phyloP scores from a whole-genome alignment of 1,140 invertebrate genomes.

The Adelges cooleyi region DNA sequence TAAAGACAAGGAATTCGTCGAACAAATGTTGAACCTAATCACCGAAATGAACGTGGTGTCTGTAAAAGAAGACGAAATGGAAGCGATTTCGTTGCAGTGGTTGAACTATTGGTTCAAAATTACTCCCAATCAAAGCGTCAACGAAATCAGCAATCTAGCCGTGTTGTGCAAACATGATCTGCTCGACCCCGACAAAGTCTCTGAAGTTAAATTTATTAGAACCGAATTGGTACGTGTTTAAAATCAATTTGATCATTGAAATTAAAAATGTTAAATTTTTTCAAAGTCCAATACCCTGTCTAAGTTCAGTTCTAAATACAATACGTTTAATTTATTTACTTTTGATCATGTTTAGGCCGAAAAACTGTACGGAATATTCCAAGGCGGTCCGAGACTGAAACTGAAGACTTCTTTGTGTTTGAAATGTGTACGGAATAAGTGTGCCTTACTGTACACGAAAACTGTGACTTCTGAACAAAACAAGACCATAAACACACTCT shows the following conservation, averaged over 20 bases:
- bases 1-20: slow-evolving; percentile 26
- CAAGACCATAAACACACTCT: slow-evolving; percentile 31
- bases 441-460: slow-evolving; percentile 30
- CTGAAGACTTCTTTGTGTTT: slow-evolving; percentile 30
- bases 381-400: slow-evolving; percentile 33
- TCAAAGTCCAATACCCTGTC: neutral
- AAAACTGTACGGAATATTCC: slow-evolving; percentile 32
- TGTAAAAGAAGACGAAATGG: slow-evolving; percentile 26
- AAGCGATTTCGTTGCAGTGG: slow-evolving; percentile 32
- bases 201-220: slow-evolving; percentile 32
- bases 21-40: slow-evolving; percentile 14
- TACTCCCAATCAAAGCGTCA: neutral
- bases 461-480: slow-evolving; percentile 32
- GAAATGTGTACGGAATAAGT: slow-evolving; percentile 33
- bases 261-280: neutral
- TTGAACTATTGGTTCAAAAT: slow-evolving; percentile 32
- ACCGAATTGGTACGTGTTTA: slow-evolving; percentile 30
- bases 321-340: neutral
- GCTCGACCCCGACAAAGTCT: slow-evolving; percentile 31
- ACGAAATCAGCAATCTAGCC: slow-evolving; percentile 31
- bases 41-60: neutral
- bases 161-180: slow-evolving; percentile 32
- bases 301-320: neutral
- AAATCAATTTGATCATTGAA: no score
- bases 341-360: slow-evolving; percentile 34